These are phyloP conservation scores for Drosophila ananassae DNA, from an alignment of 1,140 invertebrate species.

Conservation along the genomic window DNA sequence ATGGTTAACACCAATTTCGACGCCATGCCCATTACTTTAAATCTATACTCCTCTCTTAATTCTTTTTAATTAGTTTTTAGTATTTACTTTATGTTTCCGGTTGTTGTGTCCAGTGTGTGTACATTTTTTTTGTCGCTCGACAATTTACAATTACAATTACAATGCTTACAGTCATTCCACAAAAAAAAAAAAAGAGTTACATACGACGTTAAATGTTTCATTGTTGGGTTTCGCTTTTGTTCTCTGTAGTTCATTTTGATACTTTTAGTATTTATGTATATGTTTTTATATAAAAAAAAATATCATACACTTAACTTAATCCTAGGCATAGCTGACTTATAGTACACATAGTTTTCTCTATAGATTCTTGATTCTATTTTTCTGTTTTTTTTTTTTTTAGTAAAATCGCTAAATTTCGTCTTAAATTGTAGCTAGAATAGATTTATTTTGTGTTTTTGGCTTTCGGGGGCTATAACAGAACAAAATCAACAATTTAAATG, in stretches of 20 bases:
- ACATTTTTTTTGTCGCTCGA: constrained; percentile 44
- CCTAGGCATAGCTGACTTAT: constrained; percentile 46
- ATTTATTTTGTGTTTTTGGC: background rate
- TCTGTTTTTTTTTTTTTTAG: constrained; percentile 8
- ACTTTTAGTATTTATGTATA: constrained; percentile 50
- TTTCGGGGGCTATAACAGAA: constrained; percentile 24
- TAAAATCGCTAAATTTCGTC: constrained; percentile 39
- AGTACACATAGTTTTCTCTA: constrained; percentile 19
- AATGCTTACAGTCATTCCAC: constrained; percentile 30
- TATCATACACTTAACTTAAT: constrained; percentile 46
- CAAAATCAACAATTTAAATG: background rate
- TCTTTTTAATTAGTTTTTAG: constrained; percentile 1
- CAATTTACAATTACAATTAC: constrained; percentile 53
- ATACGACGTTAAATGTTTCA: constrained; percentile 12
- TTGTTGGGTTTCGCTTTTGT: constrained; percentile 5
- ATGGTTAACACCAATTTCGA: constrained; percentile 2
- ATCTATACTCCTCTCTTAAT: constrained; percentile 8
- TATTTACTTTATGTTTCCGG: constrained; percentile 30
- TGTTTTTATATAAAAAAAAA: constrained; percentile 38
- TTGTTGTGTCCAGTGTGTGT: constrained; percentile 27
- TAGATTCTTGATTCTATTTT: background rate
- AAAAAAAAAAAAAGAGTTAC: background rate
- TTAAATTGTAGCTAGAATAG: constrained; percentile 33
- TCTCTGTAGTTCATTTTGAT: constrained; percentile 28
- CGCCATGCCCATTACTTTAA: constrained; percentile 21